These are phyloP conservation scores for Steinernema feltiae DNA, from an alignment of 1,140 invertebrate genomes.

Conservation along the genomic window DNA sequence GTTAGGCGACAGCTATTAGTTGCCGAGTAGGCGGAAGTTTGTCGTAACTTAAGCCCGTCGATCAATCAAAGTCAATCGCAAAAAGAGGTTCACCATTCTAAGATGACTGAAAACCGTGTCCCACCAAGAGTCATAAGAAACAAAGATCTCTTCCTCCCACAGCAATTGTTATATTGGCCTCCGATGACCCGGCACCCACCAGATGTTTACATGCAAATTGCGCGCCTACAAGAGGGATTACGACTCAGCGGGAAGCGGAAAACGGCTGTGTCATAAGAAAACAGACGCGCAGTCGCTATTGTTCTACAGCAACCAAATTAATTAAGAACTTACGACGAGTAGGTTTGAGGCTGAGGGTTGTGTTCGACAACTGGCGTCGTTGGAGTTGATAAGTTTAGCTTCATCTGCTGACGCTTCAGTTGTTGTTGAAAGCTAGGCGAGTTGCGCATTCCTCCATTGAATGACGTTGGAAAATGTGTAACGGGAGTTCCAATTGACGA, in stretches of 20 bases:
- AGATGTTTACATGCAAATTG: constrained; percentile 12
- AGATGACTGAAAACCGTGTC: too few relatives aligned
- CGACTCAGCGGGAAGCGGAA: background rate
- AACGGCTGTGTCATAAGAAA: background rate
- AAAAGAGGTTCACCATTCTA: background rate
- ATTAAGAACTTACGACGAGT: background rate
- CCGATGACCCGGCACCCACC: background rate
- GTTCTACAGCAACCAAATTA: too few relatives aligned
- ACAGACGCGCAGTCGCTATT: too few relatives aligned
- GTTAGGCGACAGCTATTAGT: background rate
- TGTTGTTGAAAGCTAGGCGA: constrained; percentile 2
- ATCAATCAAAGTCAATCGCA: constrained; percentile 10
- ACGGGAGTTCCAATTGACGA: background rate
- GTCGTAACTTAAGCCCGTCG: constrained; percentile 1
- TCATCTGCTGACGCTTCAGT: constrained; percentile 1
- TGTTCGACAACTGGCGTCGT: background rate
- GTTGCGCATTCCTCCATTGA: background rate
- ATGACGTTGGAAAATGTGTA: background rate
- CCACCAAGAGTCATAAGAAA: too few relatives aligned
- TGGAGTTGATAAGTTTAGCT: background rate
- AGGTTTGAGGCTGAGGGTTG: background rate
- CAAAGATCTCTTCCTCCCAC: background rate
- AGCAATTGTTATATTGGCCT: constrained; percentile 2
- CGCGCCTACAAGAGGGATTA: background rate
- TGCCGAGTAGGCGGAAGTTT: constrained; percentile 8